Evolutionary conservation across 1,140 invertebrate species (phyloP).

Genomic region (Pararge aegeria): DNA sequence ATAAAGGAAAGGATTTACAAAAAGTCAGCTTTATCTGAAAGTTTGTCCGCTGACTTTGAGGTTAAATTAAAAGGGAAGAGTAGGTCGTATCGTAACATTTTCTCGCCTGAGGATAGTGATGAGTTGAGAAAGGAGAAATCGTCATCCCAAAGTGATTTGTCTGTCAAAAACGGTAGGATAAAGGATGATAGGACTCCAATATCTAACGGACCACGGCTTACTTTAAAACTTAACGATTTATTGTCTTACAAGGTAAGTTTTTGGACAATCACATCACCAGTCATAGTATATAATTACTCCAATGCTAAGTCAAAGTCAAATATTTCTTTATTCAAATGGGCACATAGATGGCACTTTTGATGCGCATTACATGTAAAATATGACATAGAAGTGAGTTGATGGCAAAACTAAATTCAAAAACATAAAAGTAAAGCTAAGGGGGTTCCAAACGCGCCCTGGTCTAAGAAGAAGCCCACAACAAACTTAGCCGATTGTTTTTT

Average conservation of each 20-base stretch:
- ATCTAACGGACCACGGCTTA: conserved; percentile 60
- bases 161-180: conserved; percentile 52
- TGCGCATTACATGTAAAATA: too few relatives aligned
- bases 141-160: conserved; percentile 49
- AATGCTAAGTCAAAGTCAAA: too few relatives aligned
- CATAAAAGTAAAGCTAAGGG: too few relatives aligned
- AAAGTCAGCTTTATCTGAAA: conserved; percentile 64
- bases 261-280: neutral
- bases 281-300: too few relatives aligned
- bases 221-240: conserved; percentile 71
- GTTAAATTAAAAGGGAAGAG: conserved; percentile 48
- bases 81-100: conserved; percentile 60
- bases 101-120: conserved; percentile 51
- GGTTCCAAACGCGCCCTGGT: too few relatives aligned
- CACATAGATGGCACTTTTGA: too few relatives aligned
- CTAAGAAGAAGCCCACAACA: too few relatives aligned
- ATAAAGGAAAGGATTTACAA: conserved; percentile 74
- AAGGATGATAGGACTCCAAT: conserved; percentile 47
- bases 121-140: conserved; percentile 43
- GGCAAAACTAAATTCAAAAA: too few relatives aligned
- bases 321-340: too few relatives aligned
- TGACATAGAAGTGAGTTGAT: too few relatives aligned
- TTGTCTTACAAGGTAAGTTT: conserved; percentile 64
- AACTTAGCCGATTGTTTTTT: too few relatives aligned
- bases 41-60: conserved; percentile 40